Evolutionary conservation across 2,888 invertebrate species (phyloP).

Genomic region (Tineola bisselliella): DNA sequence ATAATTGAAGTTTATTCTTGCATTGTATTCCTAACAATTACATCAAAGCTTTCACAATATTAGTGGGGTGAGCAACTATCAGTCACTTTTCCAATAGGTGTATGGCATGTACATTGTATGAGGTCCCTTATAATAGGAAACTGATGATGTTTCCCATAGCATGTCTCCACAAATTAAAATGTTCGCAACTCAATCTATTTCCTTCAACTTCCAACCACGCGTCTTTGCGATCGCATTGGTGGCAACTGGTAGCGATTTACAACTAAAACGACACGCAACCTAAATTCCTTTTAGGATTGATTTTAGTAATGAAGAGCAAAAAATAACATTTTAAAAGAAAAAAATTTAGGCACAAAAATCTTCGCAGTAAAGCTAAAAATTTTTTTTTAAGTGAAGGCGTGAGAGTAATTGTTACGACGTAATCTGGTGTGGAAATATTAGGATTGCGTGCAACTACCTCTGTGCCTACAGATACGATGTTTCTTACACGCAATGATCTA

Average conservation of each 20-base stretch:
- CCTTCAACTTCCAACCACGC: neutral
- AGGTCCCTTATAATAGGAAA: neutral
- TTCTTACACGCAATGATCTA: slow-evolving; percentile 41
- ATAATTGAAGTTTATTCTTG: neutral
- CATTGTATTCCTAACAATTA: neutral
- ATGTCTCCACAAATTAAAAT: slow-evolving; percentile 61
- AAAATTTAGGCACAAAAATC: no score
- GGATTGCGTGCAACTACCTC: slow-evolving; percentile 49
- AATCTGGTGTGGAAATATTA: slow-evolving; percentile 50
- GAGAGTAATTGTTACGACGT: slow-evolving; percentile 40
- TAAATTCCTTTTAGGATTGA: neutral
- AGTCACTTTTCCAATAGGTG: neutral
- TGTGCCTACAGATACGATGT: slow-evolving; percentile 27
- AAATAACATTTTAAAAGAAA: no score
- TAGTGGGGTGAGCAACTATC: neutral
- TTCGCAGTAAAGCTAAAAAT: no score
- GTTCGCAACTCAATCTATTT: slow-evolving; percentile 12
- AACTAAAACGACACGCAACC: neutral
- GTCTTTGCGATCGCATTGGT: neutral
- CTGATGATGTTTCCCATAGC: slow-evolving; percentile 39
- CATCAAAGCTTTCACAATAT: neutral
- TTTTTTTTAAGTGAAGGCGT: slow-evolving; percentile 16
- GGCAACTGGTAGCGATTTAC: neutral
- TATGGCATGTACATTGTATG: neutral
- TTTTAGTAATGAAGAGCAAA: no score